Evolutionary conservation across 2,888 invertebrate species (phyloP).

Genomic region (Rhagonycha fulva): DNA sequence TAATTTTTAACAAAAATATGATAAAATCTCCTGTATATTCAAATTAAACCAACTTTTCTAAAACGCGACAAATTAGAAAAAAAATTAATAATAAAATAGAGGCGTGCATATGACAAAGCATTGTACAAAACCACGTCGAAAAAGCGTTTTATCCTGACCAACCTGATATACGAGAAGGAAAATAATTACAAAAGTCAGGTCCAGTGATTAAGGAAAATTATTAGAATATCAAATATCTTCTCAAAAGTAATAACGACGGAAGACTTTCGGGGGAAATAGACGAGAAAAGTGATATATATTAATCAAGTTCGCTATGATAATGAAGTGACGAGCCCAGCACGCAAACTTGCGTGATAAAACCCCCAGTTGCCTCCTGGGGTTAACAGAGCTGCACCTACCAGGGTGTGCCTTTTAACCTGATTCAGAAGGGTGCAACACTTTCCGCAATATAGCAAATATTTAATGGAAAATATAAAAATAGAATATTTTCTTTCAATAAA

Average conservation of each 20-base stretch:
- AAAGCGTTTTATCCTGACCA: not conserved
- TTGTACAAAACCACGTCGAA: not conserved
- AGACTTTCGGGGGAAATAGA: not conserved
- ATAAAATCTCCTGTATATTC: not conserved
- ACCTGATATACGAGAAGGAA: not conserved
- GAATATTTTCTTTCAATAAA: not conserved
- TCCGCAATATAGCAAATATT: conserved; percentile 9
- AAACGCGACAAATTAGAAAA: not conserved
- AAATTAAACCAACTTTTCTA: not conserved
- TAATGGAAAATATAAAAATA: not conserved
- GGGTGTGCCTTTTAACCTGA: conserved; percentile 53
- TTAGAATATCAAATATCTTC: not conserved
- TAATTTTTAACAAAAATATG: not conserved
- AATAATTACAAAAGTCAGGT: not conserved
- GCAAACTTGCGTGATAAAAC: conserved; percentile 43
- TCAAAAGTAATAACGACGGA: not conserved
- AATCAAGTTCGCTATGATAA: conserved; percentile 33
- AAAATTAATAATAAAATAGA: not conserved
- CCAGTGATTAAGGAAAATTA: not conserved
- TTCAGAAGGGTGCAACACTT: conserved; percentile 16
- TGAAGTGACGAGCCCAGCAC: conserved; percentile 30
- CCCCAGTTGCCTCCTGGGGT: conserved; percentile 42
- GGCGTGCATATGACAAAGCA: not conserved
- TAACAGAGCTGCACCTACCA: conserved; percentile 46
- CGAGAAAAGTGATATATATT: conserved; percentile 29